Evolutionary conservation across 2,113 vertebrate species (phyloP), one percentile per base, ranked within the genome.

Genomic region (Cygnus atratus): DNA sequence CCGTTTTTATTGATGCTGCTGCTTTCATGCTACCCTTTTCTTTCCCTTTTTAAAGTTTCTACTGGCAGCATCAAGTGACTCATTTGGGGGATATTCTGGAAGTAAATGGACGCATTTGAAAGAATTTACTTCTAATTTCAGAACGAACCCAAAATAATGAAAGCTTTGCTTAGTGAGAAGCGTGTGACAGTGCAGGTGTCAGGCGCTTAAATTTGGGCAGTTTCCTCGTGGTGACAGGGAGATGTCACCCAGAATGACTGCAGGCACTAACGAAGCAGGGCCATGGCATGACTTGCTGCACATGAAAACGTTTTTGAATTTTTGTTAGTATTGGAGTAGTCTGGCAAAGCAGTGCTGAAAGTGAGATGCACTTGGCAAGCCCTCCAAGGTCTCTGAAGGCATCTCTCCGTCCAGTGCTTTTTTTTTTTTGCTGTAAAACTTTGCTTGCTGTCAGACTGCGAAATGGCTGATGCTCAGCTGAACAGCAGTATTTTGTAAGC

Each of bases 81-180:
- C 26, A 25, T 41, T 28, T 65, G 37, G 46, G 52, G 52, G 55
- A 33, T 80, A 52, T 94, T 86, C 52, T 37, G 21, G 28, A 77
- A 87, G 52, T 39, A 74, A 71, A 59, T 0, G 3, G 52, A 39
- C 71, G 43, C 17, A 35, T 81, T 58, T 84, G 68, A 73, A 96
- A 93, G 41, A 92, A 84, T 70, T 86, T 52, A 52, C 39, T 80
- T 88, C 46, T 55, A 19, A 62, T 73, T 84, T 94, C 50, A 84
- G 41, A 70, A 70, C 39, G 90, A 93, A 82, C 6, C 16, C 20
- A 78, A 88, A 81, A 44, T 55, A 83, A 67, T 52, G 26, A 63
- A 95, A 86, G 50, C 48, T 91, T 90, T 85, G 16, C 44, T 93
- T 84, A 24, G 16, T 24, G 19, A 88, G 61, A 55, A 72, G 14